Percentiles rank a stretch among this genome's conserved stretches.
Evolutionary conservation across 2,797 vertebrate genomes (phyloP).

Genomic region (Xenopus petersii): DNA sequence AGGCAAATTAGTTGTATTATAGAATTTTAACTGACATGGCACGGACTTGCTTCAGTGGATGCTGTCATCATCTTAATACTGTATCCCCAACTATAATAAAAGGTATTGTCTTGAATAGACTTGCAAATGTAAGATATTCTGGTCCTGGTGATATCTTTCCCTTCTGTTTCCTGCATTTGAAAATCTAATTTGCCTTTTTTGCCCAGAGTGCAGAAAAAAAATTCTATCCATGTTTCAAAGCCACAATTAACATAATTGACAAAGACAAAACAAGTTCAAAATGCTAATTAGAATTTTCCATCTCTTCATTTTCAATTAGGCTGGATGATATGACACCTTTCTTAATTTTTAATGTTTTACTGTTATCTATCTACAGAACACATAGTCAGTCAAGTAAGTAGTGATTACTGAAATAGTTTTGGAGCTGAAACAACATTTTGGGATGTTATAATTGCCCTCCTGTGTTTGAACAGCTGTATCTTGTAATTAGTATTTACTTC

Average conservation of each 20-base stretch:
- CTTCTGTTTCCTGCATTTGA: not conserved
- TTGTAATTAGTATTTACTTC: constrained; percentile 58
- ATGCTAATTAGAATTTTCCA: constrained; percentile 74
- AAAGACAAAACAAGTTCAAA: constrained; percentile 70
- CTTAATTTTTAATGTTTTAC: constrained; percentile 60
- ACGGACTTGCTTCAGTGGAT: no score
- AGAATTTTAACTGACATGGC: no score
- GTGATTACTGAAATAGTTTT: constrained; percentile 56
- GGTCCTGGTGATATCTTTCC: no score
- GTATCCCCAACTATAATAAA: no score
- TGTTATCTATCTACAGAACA: constrained; percentile 54
- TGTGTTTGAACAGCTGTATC: constrained; percentile 53
- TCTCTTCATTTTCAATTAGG: constrained; percentile 71
- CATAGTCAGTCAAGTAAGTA: constrained; percentile 55
- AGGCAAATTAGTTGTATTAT: no score
- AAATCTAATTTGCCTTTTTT: constrained; percentile 23
- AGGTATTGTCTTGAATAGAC: not conserved
- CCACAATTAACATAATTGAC: constrained; percentile 68
- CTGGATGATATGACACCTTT: constrained; percentile 63
- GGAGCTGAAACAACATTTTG: constrained; percentile 51
- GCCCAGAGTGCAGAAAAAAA: constrained; percentile 56
- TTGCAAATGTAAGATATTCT: not conserved
- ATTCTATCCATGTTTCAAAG: constrained; percentile 54
- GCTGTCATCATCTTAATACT: no score
- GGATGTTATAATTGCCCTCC: constrained; percentile 55